These are phyloP conservation scores for Ochotona princeps DNA, from an alignment of 2,113 vertebrate genomes.

Conservation along the genomic window DNA sequence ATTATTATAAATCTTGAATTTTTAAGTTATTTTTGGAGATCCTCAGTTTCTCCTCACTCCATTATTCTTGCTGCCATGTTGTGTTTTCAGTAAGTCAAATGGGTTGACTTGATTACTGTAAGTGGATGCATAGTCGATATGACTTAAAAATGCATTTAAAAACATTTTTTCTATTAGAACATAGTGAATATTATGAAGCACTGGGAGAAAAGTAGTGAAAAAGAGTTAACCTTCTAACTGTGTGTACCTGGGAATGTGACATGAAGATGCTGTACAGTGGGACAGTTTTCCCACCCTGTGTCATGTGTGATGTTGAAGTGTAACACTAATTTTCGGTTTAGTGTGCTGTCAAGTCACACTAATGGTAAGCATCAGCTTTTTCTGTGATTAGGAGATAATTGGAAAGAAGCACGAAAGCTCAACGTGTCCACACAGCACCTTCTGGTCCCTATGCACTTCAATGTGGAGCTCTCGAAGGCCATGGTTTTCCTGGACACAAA, in stretches of 20 bases:
- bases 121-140: not conserved
- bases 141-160: not conserved
- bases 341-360: not conserved
- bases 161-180: not conserved
- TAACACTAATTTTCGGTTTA: conserved; percentile 32
- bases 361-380: conserved; percentile 20
- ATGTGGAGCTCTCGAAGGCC: conserved; percentile 93
- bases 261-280: not conserved
- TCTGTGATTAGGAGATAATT: conserved; percentile 90
- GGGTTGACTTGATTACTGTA: not conserved
- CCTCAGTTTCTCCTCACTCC: not conserved
- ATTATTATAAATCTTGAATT: conserved; percentile 46
- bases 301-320: not conserved
- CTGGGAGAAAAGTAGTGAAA: not conserved
- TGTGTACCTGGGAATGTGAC: not conserved
- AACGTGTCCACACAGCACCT: conserved; percentile 93
- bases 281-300: not conserved
- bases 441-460: conserved; percentile 95
- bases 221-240: not conserved
- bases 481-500: conserved; percentile 96
- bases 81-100: not conserved
- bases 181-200: not conserved
- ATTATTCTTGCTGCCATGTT: not conserved
- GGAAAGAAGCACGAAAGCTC: conserved; percentile 93
- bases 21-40: conserved; percentile 10